Evolutionary conservation across 2,888 invertebrate genomes (phyloP), one percentile per base, ranked within the genome.

Genomic region (Phengaris alcon): DNA sequence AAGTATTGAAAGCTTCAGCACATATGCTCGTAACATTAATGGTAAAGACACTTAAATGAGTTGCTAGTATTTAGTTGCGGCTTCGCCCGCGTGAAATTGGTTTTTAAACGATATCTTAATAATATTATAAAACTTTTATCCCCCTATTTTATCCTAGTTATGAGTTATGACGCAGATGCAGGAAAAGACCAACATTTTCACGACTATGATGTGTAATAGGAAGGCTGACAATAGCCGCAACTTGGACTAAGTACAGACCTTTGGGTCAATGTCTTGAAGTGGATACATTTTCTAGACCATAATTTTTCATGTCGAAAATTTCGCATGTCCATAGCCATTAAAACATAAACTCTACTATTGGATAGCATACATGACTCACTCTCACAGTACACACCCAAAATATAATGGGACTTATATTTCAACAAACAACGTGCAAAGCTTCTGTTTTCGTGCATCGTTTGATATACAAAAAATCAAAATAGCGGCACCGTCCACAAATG

Each of bases 401-500:
- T 64, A 64, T 64, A 64, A 64, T 64, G 64, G 64, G 35, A 64
- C 64, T 64, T 64, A 44, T 64, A 44, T 64, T 35, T 64, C 12
- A 64, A 59, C 59, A 59, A 59, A 59, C 59, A 59, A 22, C 59
- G 59, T 59, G 22, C 59, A 59, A 59, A 59, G 59, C 59, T 59
- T 59, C 59, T 59, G 59, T 68, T 46, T 68, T 35, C 68, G n/a
- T 46, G 9, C 15, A 69, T 69, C 69, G 69, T 69, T 69, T 69
- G 69, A 52, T 52, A 69, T 54, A 74, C 52, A 44, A 44, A 15
- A 35, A 54, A 74, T 68, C 68, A 52, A 44, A 74, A 68, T 15
- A 54, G 44, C 68, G 74, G 35, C 46, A 13, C 13, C 52, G 44
- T 22, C 48, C 54, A 83, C 82, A 90, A 90, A 90, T 90, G 90